These are phyloP conservation scores for Hesperophylax magnus DNA, from an alignment of 1,140 invertebrate species.

Conservation along the genomic window DNA sequence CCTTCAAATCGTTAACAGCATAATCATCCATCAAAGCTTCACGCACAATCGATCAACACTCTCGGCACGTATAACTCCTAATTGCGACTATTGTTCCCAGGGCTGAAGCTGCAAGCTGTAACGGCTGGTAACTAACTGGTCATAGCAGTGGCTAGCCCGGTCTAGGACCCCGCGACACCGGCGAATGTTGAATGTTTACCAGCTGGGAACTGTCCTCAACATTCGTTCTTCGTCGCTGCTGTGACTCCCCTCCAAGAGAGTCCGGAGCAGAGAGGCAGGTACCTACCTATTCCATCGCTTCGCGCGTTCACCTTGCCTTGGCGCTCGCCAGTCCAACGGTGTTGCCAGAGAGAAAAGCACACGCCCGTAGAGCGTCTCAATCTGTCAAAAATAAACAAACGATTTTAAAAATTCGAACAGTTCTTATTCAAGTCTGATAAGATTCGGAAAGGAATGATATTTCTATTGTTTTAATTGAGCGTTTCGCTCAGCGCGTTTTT, in stretches of 20 bases:
- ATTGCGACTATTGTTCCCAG: constrained; percentile 25
- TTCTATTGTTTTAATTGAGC: constrained; percentile 22
- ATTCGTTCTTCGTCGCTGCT: constrained; percentile 15
- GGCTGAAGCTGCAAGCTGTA: background rate
- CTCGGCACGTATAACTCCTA: constrained; percentile 33
- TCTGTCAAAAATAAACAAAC: constrained; percentile 33
- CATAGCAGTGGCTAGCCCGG: background rate
- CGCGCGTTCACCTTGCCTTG: constrained; percentile 34
- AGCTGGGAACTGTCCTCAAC: constrained; percentile 20
- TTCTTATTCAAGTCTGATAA: constrained; percentile 25
- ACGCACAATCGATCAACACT: constrained; percentile 32
- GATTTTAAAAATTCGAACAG: constrained; percentile 19
- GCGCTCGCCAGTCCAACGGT: constrained; percentile 18
- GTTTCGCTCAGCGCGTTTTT: constrained; percentile 31
- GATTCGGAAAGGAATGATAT: constrained; percentile 16
- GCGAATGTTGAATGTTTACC: constrained; percentile 30
- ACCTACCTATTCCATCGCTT: constrained; percentile 1
- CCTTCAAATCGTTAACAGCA: constrained; percentile 27
- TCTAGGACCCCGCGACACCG: constrained; percentile 14
- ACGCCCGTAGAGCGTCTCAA: constrained; percentile 11
- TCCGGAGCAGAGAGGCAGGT: too few species aligned
- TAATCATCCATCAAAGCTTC: constrained; percentile 24
- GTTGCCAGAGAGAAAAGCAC: constrained; percentile 26
- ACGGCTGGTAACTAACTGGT: background rate
- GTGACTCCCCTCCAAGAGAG: too few species aligned